Base-by-base conservation (phyloP, 2,113 vertebrate species). In the Macaca fascicularis region DNA sequence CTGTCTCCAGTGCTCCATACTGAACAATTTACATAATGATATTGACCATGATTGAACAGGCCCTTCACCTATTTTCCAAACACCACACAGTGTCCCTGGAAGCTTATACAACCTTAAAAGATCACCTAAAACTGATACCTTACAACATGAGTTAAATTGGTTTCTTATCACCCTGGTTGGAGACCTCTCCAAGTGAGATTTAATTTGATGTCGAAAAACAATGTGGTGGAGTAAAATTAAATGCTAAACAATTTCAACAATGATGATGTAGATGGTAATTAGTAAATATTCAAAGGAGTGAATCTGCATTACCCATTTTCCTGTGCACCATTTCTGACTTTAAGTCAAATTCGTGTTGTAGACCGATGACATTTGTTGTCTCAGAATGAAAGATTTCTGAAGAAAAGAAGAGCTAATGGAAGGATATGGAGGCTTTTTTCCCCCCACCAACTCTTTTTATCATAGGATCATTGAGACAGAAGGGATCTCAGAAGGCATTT, bases 371-470 rank as follows among this genome's bases (percentile, higher is more conserved):
- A 20, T 57, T 55, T 32, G 27, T 83, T 91, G 70, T 76, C 45
- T 95, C 74, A 38, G 74, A 87, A 80, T 59, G 64, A 88, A 83
- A 95, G 13, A 23, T 88, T 96, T 88, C 83, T 96, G 76, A 78
- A 80, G 80, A 80, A 85, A 48, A 81, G 8, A 35, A 8, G 70
- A 84, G 35, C 64, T 78, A 93, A 25, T 64, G 64, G 72, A 38
- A 50, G 9, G 12, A 40, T 45, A 52, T 2, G 16, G 83, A 50
- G 27, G 45, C 35, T 72, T 74, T 64, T 3, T 55, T 55, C 35
- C 35, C 10, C 61, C 27, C 12, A 5, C 61, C 61, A 64, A 14
- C 12, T 64, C 27, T 64, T 88, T 92, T 74, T 32, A 57, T 89
- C 55, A 35, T 30, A 19, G n/a, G 14, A n/a, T 87, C 75, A 48